Conservation (phyloP, 2,888 invertebrate genomes). For the Drosophila kuntzei region DNA sequence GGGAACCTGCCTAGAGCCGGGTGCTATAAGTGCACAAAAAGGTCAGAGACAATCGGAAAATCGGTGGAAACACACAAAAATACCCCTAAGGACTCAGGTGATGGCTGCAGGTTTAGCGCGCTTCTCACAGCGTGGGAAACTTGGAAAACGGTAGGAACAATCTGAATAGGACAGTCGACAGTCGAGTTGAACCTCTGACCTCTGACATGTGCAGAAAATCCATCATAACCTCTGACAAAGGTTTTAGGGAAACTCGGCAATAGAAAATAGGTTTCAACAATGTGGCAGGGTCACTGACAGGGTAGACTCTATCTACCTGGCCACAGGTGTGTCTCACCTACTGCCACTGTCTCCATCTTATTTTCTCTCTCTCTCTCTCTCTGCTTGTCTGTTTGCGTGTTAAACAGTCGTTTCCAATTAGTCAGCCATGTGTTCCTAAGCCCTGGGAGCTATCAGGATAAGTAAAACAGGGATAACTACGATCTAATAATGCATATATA, state of each 20-base stretch:
- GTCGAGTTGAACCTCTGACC: background rate
- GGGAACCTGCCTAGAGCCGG: conserved; percentile 28
- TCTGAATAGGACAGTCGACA: conserved; percentile 1
- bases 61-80: conserved; percentile 14
- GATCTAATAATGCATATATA: too few species aligned
- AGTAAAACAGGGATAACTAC: background rate
- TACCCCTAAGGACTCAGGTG: conserved; percentile 47
- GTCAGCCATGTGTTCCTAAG: conserved; percentile 32
- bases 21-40: conserved; percentile 45
- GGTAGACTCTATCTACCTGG: conserved; percentile 37
- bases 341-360: background rate
- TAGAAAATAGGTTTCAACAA: conserved; percentile 33
- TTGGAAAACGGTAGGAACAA: conserved; percentile 3
- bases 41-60: conserved; percentile 43
- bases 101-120: conserved; percentile 63
- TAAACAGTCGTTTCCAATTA: conserved; percentile 35
- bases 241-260: conserved; percentile 2
- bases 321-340: conserved; percentile 36
- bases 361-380: background rate
- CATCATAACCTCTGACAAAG: conserved; percentile 48
- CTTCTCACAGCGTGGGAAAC: conserved; percentile 59
- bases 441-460: background rate
- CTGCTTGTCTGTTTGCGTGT: conserved; percentile 12
- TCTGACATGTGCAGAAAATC: conserved; percentile 53
- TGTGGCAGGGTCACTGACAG: conserved; percentile 23